Base-by-base conservation (phyloP, 2,888 invertebrate genomes). In the Xanthia icteritia region DNA sequence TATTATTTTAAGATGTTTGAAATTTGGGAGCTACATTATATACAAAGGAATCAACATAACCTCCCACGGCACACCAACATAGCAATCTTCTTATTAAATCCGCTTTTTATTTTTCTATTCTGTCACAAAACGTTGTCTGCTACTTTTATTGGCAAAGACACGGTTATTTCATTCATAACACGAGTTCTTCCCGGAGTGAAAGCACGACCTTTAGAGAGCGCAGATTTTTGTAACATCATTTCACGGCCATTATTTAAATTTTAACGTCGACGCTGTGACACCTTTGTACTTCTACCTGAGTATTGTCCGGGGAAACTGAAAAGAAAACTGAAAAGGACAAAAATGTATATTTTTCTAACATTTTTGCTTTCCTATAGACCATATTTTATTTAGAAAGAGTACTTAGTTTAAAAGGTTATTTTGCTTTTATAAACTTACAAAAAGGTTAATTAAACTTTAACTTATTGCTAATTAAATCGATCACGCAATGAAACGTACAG, bases 231-330 rank as follows among this genome's bases (percentile, higher is more conserved):
- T 78, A 66, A 86, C 73, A 72, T 83, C 83, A 83, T 83, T 86
- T 74, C 58, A 36, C 68, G 65, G 36, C 67, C 79, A 86, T 86
- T 83, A 83, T 86, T 83, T 78, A 84, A 83, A 86, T 73, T 83
- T 72, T 70, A 86, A 73, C 86, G 79, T 75, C 58, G 72, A 56
- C 70, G 54, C 48, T n/a, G 63, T 69, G 79, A 79, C 83, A 86
- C 84, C 74, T 86, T 66, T 60, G 54, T 54, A 23, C 36, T 65
- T 39, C 36, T 71, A 78, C 79, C 61, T 66, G 42, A 42, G 61
- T 39, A 83, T 86, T 84, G 86, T 84, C 73, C 79, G 23, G 39
- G 17, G 31, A 54, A 15, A 17, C 48, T 71, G 39, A 58, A 85
- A 68, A 82, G 77, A 74, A 73, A 48, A 66, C 54, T 48, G 68